phyloP scores from a whole-genome alignment of 2,113 vertebrate species.

The Tetraodon nigroviridis region DNA sequence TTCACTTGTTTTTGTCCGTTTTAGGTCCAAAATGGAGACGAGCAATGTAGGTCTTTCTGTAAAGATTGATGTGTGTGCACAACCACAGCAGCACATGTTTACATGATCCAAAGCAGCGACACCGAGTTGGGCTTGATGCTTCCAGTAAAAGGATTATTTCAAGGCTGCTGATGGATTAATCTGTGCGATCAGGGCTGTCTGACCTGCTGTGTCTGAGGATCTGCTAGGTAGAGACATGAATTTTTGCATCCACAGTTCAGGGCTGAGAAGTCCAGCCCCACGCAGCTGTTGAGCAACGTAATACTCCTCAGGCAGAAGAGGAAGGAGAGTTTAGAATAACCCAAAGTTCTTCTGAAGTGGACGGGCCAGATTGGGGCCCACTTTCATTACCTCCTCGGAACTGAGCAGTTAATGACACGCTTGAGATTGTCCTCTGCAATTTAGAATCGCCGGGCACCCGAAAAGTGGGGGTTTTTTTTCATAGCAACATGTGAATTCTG shows the following conservation, averaged over 20 bases:
- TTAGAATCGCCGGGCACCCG: not conserved
- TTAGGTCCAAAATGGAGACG: too few species aligned
- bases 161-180: not conserved
- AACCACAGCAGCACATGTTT: too few species aligned
- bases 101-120: not conserved
- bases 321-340: constrained; percentile 24
- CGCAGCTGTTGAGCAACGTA: constrained; percentile 16
- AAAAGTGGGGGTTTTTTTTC: not conserved
- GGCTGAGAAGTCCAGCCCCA: constrained; percentile 24
- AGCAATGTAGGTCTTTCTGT: too few species aligned
- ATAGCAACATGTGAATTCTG: not conserved
- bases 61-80: too few species aligned
- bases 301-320: constrained; percentile 21
- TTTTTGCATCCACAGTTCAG: rapidly evolving
- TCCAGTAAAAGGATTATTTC: not conserved
- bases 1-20: too few species aligned
- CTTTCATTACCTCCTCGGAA: constrained; percentile 7
- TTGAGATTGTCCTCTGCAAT: constrained; percentile 1
- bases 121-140: not conserved
- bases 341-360: constrained; percentile 6
- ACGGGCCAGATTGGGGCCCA: constrained; percentile 3
- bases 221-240: constrained; percentile 10
- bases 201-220: not conserved
- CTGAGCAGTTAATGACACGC: constrained; percentile 5
- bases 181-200: not conserved